A percentile compares a stretch with the other conserved stretches of the same genome.
Evolutionary conservation across 2,888 invertebrate species (phyloP).

Genomic region (Pyrgus malvae): DNA sequence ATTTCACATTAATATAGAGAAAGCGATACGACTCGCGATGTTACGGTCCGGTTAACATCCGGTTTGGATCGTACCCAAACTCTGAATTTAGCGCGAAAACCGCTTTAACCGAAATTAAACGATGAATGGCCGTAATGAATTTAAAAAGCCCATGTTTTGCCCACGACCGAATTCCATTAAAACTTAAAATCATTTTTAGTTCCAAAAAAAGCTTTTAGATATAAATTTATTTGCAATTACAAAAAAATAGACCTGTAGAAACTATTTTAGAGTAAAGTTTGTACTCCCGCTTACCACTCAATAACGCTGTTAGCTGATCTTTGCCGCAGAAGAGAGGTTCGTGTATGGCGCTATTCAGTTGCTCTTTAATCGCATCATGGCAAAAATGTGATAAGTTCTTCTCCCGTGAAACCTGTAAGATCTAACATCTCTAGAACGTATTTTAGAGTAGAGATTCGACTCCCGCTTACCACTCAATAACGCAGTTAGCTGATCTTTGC

Average conservation of each 20-base stretch:
- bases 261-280: no score
- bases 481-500: conserved; percentile 45
- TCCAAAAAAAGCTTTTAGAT: background rate
- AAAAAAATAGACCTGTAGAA: no score
- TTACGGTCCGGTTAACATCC: conserved; percentile 29
- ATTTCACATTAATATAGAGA: conserved; percentile 22
- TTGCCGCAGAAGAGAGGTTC: conserved; percentile 57
- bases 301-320: conserved; percentile 44
- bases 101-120: conserved; percentile 27
- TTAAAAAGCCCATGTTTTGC: conserved; percentile 21
- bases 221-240: no score
- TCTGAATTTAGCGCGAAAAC: conserved; percentile 27
- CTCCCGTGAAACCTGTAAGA: no score
- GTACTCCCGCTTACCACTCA: conserved; percentile 46
- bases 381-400: no score
- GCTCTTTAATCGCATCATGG: no score
- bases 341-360: conserved; percentile 50
- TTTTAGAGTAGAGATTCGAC: no score
- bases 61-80: conserved; percentile 27
- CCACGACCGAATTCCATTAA: background rate
- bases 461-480: conserved; percentile 48
- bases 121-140: conserved; percentile 25
- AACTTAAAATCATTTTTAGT: background rate
- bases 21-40: conserved; percentile 20
- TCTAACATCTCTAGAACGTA: no score